These are phyloP conservation scores for Melanotaenia maccullochi DNA, from an alignment of 2,797 vertebrate species.

Conservation along the genomic window DNA sequence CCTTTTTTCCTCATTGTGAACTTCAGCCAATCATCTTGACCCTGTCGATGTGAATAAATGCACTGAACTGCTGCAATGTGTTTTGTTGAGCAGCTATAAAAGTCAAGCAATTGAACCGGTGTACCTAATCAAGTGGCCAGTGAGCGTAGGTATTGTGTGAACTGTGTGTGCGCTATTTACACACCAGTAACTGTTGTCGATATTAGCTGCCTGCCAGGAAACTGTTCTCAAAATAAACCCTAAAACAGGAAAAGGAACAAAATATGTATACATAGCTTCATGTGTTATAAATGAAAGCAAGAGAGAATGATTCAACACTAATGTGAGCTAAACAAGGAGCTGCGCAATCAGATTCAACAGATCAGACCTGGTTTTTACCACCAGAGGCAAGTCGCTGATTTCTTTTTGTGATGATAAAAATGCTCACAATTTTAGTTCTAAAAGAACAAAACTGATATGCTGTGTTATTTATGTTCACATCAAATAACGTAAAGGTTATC, in stretches of 20 bases:
- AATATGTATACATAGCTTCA: not conserved
- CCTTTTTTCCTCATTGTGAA: no score
- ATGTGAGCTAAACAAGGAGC: not conserved
- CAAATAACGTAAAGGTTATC: not conserved
- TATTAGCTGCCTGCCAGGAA: not conserved
- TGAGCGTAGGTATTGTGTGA: not conserved
- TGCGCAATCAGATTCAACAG: not conserved
- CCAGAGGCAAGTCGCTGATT: not conserved
- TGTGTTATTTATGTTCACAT: not conserved
- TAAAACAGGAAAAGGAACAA: not conserved
- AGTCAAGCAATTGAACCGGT: no score
- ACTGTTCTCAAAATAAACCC: not conserved
- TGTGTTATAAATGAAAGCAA: not conserved
- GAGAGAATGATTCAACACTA: not conserved
- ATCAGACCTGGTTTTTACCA: not conserved
- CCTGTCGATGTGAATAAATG: no score
- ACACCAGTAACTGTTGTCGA: not conserved
- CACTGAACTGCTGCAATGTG: no score
- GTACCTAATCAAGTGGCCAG: no score
- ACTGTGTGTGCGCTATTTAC: not conserved
- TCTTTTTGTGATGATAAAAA: constrained; percentile 1
- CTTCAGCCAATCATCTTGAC: no score
- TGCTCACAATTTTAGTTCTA: not conserved
- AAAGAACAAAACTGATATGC: not conserved
- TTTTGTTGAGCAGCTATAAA: no score